Percentiles rank a stretch among this genome's conserved stretches.
Evolutionary conservation across 2,888 invertebrate species (phyloP).

Genomic region (Leucoptera coffeella): DNA sequence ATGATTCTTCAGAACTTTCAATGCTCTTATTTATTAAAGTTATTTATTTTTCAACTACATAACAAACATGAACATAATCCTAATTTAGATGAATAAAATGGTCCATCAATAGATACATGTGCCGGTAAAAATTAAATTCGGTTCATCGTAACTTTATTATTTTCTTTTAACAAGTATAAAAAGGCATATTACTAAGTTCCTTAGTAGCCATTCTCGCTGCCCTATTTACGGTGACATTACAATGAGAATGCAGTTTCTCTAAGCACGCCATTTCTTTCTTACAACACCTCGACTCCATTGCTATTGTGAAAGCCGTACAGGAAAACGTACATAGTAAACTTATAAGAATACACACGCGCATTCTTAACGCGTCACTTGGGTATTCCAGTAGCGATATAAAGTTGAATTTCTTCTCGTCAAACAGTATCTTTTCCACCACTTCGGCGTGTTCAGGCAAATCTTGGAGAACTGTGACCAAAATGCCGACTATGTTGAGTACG

Average conservation of each 20-base stretch:
- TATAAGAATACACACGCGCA: slow-evolving; percentile 67
- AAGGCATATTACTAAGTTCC: slow-evolving; percentile 49
- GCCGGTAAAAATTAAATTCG: too few relatives aligned
- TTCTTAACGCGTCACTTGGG: slow-evolving; percentile 49
- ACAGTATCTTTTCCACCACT: slow-evolving; percentile 66
- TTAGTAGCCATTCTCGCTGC: slow-evolving; percentile 50
- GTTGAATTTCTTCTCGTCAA: slow-evolving; percentile 42
- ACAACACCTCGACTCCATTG: slow-evolving; percentile 55
- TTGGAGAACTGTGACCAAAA: slow-evolving; percentile 67
- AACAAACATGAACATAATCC: too few relatives aligned
- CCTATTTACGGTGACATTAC: slow-evolving; percentile 56
- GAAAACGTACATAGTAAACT: slow-evolving; percentile 63
- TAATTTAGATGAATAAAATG: too few relatives aligned
- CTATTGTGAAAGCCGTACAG: slow-evolving; percentile 54
- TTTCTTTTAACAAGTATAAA: slow-evolving; percentile 21
- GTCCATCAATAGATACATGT: too few relatives aligned
- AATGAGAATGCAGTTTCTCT: slow-evolving; percentile 57
- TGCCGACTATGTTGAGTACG: slow-evolving; percentile 63
- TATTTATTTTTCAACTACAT: too few relatives aligned
- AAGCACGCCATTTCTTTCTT: slow-evolving; percentile 50
- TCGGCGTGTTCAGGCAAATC: slow-evolving; percentile 71
- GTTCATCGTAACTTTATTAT: too few relatives aligned
- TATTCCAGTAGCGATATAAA: slow-evolving; percentile 53
- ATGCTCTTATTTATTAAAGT: too few relatives aligned
- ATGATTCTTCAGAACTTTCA: too few relatives aligned